Conservation (phyloP, 2,113 vertebrate genomes). For the Emydura subglobosa region DNA sequence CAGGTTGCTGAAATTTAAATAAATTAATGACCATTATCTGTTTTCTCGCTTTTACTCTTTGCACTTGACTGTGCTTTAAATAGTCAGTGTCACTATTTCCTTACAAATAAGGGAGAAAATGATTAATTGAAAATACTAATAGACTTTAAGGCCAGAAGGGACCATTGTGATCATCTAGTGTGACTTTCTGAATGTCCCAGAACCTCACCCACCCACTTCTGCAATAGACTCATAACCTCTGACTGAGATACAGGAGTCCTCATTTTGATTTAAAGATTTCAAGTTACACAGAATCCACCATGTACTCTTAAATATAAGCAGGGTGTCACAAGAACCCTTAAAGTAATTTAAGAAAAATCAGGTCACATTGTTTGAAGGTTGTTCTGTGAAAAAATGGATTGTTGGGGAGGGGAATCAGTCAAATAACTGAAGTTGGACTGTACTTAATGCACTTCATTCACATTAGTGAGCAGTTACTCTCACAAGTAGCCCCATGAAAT, state of each 20-base stretch:
- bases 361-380: rapidly evolving
- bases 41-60: not conserved
- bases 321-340: not conserved
- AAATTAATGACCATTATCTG: not conserved
- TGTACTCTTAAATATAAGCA: not conserved
- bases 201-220: not conserved
- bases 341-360: not conserved
- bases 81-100: not conserved
- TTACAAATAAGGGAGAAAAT: not conserved
- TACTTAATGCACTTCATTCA: not conserved
- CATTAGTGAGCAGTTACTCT: not conserved
- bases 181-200: not conserved
- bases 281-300: not conserved
- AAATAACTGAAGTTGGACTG: not conserved
- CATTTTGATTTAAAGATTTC: not conserved
- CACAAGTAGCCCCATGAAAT: rapidly evolving
- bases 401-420: not conserved
- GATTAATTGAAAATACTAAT: not conserved
- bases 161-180: not conserved
- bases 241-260: not conserved
- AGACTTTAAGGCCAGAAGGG: not conserved
- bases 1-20: not conserved
- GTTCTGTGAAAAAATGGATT: not conserved
- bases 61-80: not conserved
- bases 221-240: not conserved